Evolutionary conservation across 1,140 invertebrate species (phyloP).

Genomic region (Cecropterus lyciades): DNA sequence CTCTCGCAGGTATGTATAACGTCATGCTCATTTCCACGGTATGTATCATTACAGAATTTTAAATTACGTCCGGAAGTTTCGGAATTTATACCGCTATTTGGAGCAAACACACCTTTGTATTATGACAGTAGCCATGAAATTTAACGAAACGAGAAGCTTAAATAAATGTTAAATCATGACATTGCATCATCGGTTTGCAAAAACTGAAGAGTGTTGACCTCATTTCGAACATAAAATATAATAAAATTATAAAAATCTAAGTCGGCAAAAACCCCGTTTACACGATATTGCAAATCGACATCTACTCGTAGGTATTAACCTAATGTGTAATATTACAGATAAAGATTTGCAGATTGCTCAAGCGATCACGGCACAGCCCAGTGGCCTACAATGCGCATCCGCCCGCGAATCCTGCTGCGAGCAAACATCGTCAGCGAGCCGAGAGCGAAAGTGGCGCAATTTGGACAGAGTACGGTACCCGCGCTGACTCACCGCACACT

Average conservation of each 20-base stretch:
- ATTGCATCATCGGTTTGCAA: conserved; percentile 7
- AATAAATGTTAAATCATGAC: conserved; percentile 1
- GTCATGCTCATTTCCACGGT: not conserved
- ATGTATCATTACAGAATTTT: not conserved
- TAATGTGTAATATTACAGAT: not conserved
- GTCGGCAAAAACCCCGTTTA: not conserved
- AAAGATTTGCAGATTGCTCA: conserved; percentile 9
- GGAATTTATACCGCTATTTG: conserved; percentile 1
- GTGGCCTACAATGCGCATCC: conserved; percentile 16
- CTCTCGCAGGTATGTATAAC: not conserved
- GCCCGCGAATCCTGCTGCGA: conserved; percentile 19
- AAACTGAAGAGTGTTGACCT: conserved; percentile 14
- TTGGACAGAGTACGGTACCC: conserved; percentile 14
- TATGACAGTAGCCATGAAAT: not conserved
- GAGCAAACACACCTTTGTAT: not conserved
- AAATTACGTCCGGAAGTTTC: conserved; percentile 7
- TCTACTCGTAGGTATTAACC: not conserved
- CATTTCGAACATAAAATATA: not conserved
- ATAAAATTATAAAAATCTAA: not conserved
- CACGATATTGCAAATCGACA: conserved; percentile 1
- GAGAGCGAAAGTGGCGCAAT: conserved; percentile 21
- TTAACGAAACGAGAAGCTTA: not conserved
- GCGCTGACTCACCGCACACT: not conserved
- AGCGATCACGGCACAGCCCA: not conserved
- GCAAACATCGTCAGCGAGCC: not conserved